Conservation (phyloP, 2,113 vertebrate species). For the Dipodomys spectabilis region DNA sequence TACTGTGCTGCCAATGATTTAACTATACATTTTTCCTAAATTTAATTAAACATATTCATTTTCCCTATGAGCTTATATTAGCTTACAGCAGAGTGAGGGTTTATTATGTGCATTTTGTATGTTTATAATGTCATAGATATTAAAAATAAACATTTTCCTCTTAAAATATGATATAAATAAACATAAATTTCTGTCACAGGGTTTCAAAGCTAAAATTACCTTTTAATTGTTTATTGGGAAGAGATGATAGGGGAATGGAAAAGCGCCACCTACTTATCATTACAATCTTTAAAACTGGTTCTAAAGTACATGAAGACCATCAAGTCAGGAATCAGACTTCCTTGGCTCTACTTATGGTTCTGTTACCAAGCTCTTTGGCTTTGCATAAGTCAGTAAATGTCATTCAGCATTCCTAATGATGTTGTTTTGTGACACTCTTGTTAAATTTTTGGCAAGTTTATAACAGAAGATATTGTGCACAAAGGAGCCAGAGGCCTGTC, state of each 20-base stretch:
- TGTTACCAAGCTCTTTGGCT: background rate
- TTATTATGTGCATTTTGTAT: slow-evolving; percentile 76
- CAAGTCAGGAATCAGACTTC: background rate
- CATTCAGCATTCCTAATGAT: background rate
- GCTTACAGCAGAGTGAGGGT: slow-evolving; percentile 76
- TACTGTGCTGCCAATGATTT: slow-evolving; percentile 76
- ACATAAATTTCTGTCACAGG: slow-evolving; percentile 66
- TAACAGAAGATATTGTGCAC: background rate
- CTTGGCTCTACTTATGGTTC: background rate
- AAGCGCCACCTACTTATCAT: background rate
- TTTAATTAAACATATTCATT: slow-evolving; percentile 85
- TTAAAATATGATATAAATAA: slow-evolving; percentile 70
- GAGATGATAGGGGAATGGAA: slow-evolving; percentile 44
- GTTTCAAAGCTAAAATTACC: slow-evolving; percentile 71
- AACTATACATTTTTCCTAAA: slow-evolving; percentile 77
- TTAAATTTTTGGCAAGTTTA: background rate
- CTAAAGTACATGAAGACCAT: background rate
- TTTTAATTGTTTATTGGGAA: slow-evolving; percentile 75
- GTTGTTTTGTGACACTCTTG: background rate
- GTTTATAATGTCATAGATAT: slow-evolving; percentile 76
- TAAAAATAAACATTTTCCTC: slow-evolving; percentile 75
- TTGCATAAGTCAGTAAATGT: background rate
- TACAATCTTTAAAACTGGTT: background rate
- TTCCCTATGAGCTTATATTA: slow-evolving; percentile 84
- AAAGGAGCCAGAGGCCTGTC: background rate